Evolutionary conservation across 2,888 invertebrate species (phyloP), one percentile per base, ranked within the genome.

Genomic region (Drosophila kanekoi): DNA sequence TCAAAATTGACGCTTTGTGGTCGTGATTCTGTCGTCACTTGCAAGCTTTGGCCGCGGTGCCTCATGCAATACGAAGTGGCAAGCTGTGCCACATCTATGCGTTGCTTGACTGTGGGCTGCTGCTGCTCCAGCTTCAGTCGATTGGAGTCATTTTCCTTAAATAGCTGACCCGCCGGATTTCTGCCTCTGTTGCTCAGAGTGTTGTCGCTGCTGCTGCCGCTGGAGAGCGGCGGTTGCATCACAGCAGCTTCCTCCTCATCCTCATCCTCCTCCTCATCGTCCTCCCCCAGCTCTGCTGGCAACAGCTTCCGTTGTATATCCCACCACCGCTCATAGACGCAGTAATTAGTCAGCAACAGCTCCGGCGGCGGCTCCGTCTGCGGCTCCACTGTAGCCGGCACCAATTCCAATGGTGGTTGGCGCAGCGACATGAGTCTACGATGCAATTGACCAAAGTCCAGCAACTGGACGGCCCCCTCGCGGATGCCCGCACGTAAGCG

Each of bases 221-320:
- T 96, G 9, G 93, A 45, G 47, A 10, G 33, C 8, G 13, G 4
- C 4, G 4, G n/a, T 4, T 14, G 11, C 9, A 1, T 5, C 10
- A 14, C 14, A 9, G 14, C 9, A 20, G 20, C 13, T 6, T 20
- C 20, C 5, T 20, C 20, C 20, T 20, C 20, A 20, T 20, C n/a
- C 4, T 23, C 11, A 3, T 14, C 6, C 11, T 4, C 2, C 44
- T 23, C n/a, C 43, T 8, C 3, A 18, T 3, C 3, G 2, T 0
- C 11, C 3, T 48, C 1, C 6, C n/a, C 32, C 11, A 9, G 14
- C 8, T 18, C 94, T 95, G 91, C 95, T 96, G 51, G 38, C 8
- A 38, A 16, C 10, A 43, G 10, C 2, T 41, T 6, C 13, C 5
- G 10, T 33, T 49, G 41, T 3, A 54, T 14, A 18, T 44, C 16